These are phyloP conservation scores for Platysteira castanea DNA, from an alignment of 2,113 vertebrate genomes.

Conservation along the genomic window DNA sequence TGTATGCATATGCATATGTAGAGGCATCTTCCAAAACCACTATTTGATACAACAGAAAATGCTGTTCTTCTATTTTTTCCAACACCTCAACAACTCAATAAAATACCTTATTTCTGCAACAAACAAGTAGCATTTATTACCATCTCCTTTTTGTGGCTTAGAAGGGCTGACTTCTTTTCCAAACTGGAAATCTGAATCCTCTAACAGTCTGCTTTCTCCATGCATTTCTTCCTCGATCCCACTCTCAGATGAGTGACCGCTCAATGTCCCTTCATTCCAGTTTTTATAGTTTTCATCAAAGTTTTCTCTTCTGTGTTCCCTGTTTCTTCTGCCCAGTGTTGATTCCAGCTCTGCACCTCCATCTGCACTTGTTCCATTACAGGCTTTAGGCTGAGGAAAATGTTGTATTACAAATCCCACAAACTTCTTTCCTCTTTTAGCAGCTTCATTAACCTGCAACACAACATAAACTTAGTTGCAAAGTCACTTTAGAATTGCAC, in stretches of 20 bases:
- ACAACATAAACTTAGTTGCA: neutral
- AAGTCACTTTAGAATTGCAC: neutral
- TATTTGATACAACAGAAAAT: neutral
- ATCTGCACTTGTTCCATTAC: slow-evolving; percentile 62
- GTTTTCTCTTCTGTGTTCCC: slow-evolving; percentile 29
- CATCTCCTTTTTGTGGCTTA: slow-evolving; percentile 62
- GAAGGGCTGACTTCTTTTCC: slow-evolving; percentile 44
- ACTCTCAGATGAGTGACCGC: slow-evolving; percentile 67
- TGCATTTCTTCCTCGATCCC: slow-evolving; percentile 66
- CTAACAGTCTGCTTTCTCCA: slow-evolving; percentile 39
- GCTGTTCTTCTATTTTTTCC: neutral
- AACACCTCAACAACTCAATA: neutral
- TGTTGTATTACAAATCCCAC: slow-evolving; percentile 87
- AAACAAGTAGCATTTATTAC: slow-evolving; percentile 47
- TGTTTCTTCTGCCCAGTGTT: neutral
- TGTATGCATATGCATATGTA: accelerated
- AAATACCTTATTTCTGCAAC: neutral
- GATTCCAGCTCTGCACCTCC: slow-evolving; percentile 54
- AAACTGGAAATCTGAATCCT: slow-evolving; percentile 48
- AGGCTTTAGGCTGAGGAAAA: slow-evolving; percentile 56
- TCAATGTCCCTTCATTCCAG: slow-evolving; percentile 60
- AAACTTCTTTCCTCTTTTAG: slow-evolving; percentile 85
- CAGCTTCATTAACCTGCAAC: slow-evolving; percentile 84
- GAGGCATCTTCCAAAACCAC: neutral
- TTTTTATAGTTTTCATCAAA: slow-evolving; percentile 64